Conservation (phyloP, 2,888 invertebrate species). For the Lochmaea crataegi region DNA sequence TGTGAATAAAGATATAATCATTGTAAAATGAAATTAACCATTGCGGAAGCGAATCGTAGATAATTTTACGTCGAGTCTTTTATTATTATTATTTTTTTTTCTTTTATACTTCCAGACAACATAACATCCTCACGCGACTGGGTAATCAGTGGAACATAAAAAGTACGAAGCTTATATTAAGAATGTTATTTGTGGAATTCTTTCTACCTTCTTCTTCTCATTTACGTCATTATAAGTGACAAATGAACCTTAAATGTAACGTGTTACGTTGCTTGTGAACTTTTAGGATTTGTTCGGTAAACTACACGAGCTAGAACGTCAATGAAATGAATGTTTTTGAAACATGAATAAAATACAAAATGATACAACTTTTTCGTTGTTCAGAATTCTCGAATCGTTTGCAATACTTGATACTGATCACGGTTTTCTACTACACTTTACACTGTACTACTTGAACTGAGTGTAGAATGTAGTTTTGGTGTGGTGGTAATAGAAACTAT, state of each 20-base stretch:
- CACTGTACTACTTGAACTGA: too few relatives aligned
- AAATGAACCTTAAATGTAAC: background rate
- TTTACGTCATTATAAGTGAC: slow-evolving; percentile 19
- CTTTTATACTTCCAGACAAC: slow-evolving; percentile 11
- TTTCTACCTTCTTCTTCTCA: slow-evolving; percentile 12
- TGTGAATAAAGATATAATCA: slow-evolving; percentile 10
- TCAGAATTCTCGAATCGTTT: too few relatives aligned
- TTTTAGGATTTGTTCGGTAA: background rate
- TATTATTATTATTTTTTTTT: slow-evolving; percentile 15
- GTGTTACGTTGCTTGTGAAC: background rate
- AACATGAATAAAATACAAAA: too few relatives aligned
- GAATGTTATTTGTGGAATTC: slow-evolving; percentile 11
- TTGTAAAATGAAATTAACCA: slow-evolving; percentile 19
- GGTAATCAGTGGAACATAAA: slow-evolving; percentile 26
- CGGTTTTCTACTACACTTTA: too few relatives aligned
- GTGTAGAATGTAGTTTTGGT: too few relatives aligned
- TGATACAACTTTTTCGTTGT: too few relatives aligned
- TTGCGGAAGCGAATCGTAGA: slow-evolving; percentile 10
- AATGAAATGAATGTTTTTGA: too few relatives aligned
- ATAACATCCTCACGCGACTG: slow-evolving; percentile 25
- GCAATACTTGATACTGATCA: too few relatives aligned
- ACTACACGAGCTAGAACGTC: background rate
- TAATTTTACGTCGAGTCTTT: slow-evolving; percentile 15
- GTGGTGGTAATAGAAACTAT: too few relatives aligned
- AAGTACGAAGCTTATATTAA: slow-evolving; percentile 17